Conservation (phyloP, 2,113 vertebrate species). For the Gopherus evgoodei region DNA sequence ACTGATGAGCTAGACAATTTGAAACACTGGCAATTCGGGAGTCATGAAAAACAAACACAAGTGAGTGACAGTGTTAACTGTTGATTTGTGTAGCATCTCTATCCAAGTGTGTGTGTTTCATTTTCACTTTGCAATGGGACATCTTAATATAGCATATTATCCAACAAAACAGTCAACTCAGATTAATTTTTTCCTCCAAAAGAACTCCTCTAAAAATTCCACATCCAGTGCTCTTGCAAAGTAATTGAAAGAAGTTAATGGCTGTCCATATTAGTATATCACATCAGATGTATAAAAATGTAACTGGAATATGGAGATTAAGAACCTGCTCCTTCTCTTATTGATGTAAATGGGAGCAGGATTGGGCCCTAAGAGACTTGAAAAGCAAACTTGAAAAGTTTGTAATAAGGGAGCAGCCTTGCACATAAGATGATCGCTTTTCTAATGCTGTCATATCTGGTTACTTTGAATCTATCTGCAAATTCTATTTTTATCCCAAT, state of each 20-base stretch:
- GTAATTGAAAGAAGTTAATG: not conserved
- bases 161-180: not conserved
- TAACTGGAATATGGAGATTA: not conserved
- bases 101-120: not conserved
- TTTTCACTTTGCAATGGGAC: fast-evolving
- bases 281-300: not conserved
- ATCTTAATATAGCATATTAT: not conserved
- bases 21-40: constrained; percentile 57
- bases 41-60: constrained; percentile 55
- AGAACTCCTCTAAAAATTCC: not conserved
- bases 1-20: constrained; percentile 35
- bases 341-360: not conserved
- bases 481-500: not conserved
- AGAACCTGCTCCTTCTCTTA: not conserved
- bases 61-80: constrained; percentile 62
- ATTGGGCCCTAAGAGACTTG: not conserved
- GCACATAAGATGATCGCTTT: not conserved
- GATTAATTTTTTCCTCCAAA: not conserved
- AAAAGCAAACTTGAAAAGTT: not conserved
- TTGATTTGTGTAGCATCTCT: constrained; percentile 1
- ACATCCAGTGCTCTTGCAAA: not conserved
- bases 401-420: not conserved
- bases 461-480: not conserved
- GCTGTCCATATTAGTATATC: not conserved
- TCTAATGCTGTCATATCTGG: not conserved